Base-by-base conservation (phyloP, 2,113 vertebrate species). In the Odocoileus virginianus region DNA sequence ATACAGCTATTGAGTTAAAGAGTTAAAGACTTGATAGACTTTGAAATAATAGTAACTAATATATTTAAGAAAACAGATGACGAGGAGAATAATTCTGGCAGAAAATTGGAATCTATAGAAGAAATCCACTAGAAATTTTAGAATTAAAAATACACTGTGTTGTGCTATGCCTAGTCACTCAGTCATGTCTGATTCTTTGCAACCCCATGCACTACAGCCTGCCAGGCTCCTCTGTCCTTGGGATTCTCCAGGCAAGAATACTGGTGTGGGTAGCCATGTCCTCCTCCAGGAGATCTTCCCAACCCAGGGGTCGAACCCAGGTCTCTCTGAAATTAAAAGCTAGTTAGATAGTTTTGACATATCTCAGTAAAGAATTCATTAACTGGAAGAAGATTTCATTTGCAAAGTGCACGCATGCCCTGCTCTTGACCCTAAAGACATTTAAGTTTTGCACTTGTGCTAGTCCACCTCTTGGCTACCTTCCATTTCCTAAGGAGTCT, bases 381-480 rank as follows among this genome's bases (percentile, higher is more conserved):
- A 57, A 4, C 21, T 58, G 7, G 25, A 60, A 86, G 58, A 30
- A 27, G n/a, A 47, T 25, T 21, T 19, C 17, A 7, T 23, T 50
- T 45, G 11, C 15, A 58, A 25, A 13, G 15, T 11, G 28, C 2
- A 1, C 0, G 0, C 30, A 15, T 11, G 23, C 30, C 76, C 71
- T 54, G 40, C 50, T 57, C 36, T 17, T 36, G 47, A 79, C 52
- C 30, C 55, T 33, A 40, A 43, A 83, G 30, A 33, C 14, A 1
- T 0, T 2, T 19, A 17, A 9, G 25, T 55, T 47, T 13, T 58
- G 14, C 17, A 3, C 8, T 40, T 25, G 17, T 36, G 33, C 43
- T 9, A 5, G 3, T 30, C 40, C 79, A 58, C 33, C 13, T 19
- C 8, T 7, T 10, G 33, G 30, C 61, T 9, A 4, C 11, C 30